Conservation (phyloP, 1,140 invertebrate species). For the Lanistes nyassanus region DNA sequence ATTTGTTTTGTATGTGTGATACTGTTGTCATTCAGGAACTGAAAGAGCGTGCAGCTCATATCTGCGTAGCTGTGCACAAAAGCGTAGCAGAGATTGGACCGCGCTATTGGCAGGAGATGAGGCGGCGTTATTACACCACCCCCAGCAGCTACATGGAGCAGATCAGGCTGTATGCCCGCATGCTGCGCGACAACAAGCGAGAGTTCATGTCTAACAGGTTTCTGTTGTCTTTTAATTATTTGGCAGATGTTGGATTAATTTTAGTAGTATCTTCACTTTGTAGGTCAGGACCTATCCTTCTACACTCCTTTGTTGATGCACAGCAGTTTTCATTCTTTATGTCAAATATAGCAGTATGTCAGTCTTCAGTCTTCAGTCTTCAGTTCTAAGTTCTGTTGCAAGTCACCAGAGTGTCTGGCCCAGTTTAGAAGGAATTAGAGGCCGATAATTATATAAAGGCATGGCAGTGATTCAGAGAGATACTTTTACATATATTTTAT, state of each 20-base stretch:
- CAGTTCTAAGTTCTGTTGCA: too few species aligned
- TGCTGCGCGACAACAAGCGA: constrained; percentile 60
- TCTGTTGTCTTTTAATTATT: constrained; percentile 14
- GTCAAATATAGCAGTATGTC: too few species aligned
- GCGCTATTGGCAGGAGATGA: constrained; percentile 81
- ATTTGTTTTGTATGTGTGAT: neutral
- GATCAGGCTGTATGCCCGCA: constrained; percentile 76
- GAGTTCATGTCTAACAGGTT: constrained; percentile 62
- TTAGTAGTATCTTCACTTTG: neutral
- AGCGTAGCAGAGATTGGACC: constrained; percentile 78
- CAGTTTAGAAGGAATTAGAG: too few species aligned
- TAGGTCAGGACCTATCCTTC: too few species aligned
- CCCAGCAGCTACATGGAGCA: constrained; percentile 88
- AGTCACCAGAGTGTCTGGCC: too few species aligned
- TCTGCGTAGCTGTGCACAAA: constrained; percentile 75
- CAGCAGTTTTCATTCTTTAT: too few species aligned
- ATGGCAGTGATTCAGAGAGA: neutral
- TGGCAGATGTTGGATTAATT: neutral
- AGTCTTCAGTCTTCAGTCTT: too few species aligned
- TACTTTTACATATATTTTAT: neutral
- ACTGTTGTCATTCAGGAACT: constrained; percentile 41
- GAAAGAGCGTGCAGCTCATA: constrained; percentile 54
- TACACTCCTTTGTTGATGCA: too few species aligned
- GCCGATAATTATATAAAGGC: too few species aligned
- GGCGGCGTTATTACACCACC: constrained; percentile 84